Base-by-base conservation (phyloP, 2,888 invertebrate genomes). In the Drosophila borborema region DNA sequence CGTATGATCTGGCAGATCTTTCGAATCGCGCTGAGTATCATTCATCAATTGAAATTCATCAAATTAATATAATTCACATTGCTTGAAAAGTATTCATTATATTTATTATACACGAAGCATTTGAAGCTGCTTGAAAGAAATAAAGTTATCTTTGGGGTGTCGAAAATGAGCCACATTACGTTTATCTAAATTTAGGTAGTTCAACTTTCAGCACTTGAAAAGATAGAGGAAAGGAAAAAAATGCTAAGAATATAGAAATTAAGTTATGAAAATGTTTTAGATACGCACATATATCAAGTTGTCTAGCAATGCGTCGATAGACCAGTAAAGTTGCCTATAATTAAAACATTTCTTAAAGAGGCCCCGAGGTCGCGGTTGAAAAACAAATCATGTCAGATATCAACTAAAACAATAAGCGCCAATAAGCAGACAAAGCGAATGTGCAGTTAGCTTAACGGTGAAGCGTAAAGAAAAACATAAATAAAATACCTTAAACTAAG, bases 381-480 rank as follows among this genome's bases (percentile, higher is more conserved):
- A 81, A 84, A 88, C 86, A 72, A 84, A 81, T 88, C 88, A 83
- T 81, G 83, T 77, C 80, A 72, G 46, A 83, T 79, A 88, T 83
- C 74, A 81, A 74, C 79, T 83, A 83, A 88, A 85, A 85, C 84
- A 85, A 85, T 85, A 82, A 89, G 77, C 86, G 69, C 70, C 85
- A 83, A 81, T 80, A 82, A 82, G 85, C 75, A 70, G 80, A 89
- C 89, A 86, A 90, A 88, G 88, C 82, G 67, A 86, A 87, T 89
- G 82, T 90, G 87, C 90, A 90, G 89, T 89, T 89, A 89, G 61
- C 70, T 83, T 90, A 90, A 89, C 90, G 90, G 89, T 90, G 74
- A 75, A 83, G 84, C 89, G 78, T 78, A 76, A 78, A 87, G 83
- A 81, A 86, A 80, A 80, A 67, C 78, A 89, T 87, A 82, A 89